These are phyloP conservation scores for Pseudochirops cupreus DNA, from an alignment of 2,797 vertebrate genomes.

Conservation along the genomic window DNA sequence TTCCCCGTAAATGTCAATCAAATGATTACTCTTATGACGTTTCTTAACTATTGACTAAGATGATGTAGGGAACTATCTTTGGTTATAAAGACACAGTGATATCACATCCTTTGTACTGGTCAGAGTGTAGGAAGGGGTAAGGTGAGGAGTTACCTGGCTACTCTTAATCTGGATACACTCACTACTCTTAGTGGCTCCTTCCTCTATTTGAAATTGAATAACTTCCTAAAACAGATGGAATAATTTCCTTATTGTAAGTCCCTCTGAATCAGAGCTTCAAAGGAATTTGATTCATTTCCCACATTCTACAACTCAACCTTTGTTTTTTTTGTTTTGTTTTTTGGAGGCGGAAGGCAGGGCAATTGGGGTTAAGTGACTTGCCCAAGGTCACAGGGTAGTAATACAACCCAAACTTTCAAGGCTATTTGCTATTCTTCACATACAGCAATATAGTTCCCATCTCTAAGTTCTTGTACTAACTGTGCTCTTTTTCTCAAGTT, in stretches of 20 bases:
- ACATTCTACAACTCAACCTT: not conserved
- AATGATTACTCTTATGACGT: not conserved
- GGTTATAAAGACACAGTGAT: not conserved
- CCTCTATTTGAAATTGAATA: not conserved
- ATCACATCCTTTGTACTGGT: not conserved
- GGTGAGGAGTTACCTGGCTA: not conserved
- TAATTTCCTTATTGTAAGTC: not conserved
- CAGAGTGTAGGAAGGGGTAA: not conserved
- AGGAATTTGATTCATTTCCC: not conserved
- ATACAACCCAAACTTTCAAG: not conserved
- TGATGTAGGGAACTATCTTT: not conserved
- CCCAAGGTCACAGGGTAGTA: too few relatives aligned
- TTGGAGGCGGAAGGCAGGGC: too few relatives aligned
- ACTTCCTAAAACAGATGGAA: not conserved
- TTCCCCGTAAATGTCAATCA: not conserved
- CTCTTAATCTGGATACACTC: not conserved
- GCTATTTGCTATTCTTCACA: not conserved
- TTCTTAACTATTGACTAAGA: not conserved
- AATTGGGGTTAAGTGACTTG: too few relatives aligned
- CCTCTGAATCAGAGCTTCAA: not conserved
- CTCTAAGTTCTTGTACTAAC: not conserved
- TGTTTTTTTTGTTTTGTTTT: too few relatives aligned
- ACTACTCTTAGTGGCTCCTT: not conserved
- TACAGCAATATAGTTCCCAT: not conserved
- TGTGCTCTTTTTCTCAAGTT: not conserved